Evolutionary conservation across 2,888 invertebrate species (phyloP), one percentile per base, ranked within the genome.

Genomic region (Amphipoea oculea): DNA sequence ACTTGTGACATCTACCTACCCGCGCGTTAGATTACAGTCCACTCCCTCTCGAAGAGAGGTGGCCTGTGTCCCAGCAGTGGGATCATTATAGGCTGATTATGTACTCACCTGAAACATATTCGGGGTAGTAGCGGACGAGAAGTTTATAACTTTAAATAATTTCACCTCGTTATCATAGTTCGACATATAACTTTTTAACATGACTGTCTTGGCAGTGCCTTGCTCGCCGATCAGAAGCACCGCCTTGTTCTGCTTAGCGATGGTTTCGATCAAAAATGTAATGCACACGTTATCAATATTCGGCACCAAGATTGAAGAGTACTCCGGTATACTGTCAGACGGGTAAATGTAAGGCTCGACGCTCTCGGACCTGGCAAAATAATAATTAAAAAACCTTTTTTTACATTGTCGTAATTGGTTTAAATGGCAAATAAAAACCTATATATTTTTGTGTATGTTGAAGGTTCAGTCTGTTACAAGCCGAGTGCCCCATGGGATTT

Each of bases 151-250:
- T 94, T 99, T 99, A 87, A 97, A 98, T 66, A 99, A 92, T 93
- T 98, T 98, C 67, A 97, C 97, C 90, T 99, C 99, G 6, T 98
- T 98, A 94, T 99, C 98, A 91, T 98, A 98, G 42, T 97, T 97
- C 4, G 97, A 95, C 97, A 99, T 98, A 90, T 98, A 99, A 82
- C 98, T 98, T 93, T 98, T 98, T 70, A 99, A 97, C 98, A 99
- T 99, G 0, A 99, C 99, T 20, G 99, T 99, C 95, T 99, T 99
- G 0, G 98, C 99, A 0, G 99, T 99, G 36, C 99, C 99, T 92
- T 98, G 99, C 93, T 99, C 99, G 63, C 99, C 99, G 89, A 99
- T 99, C 62, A 99, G 95, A 74, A 99, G 94, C 0, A 99, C 99
- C 9, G 98, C 98, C 94, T 99, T 98, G 76, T 97, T 97, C 92